These are phyloP conservation scores for Aptenodytes forsteri DNA, from an alignment of 2,113 vertebrate species.

Conservation along the genomic window DNA sequence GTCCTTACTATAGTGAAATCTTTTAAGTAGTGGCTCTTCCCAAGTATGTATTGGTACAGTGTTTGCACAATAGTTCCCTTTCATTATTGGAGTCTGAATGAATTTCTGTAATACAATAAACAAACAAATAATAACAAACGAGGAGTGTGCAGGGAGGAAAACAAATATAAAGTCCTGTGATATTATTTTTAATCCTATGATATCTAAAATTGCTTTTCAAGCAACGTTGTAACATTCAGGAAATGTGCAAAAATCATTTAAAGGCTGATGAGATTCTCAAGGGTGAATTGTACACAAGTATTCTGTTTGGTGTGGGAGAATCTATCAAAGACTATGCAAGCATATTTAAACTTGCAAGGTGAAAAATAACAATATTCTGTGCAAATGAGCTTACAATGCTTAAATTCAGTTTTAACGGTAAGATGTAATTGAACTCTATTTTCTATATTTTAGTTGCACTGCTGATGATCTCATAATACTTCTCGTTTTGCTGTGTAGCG, in stretches of 20 bases:
- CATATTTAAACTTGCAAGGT: conserved; percentile 26
- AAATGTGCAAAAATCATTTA: background rate
- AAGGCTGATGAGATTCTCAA: conserved; percentile 15
- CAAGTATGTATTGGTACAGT: background rate
- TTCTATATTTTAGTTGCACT: background rate
- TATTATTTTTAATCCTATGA: background rate
- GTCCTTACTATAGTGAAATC: background rate
- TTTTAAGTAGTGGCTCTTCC: background rate
- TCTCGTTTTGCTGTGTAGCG: background rate
- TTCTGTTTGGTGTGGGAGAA: background rate
- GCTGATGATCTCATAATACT: background rate
- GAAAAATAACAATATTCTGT: conserved; percentile 23
- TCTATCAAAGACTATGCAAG: background rate
- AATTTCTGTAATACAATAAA: background rate
- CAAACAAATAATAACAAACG: conserved; percentile 6
- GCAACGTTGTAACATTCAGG: background rate
- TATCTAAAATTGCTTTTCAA: conserved; percentile 1
- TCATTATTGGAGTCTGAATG: background rate
- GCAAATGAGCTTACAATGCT: background rate
- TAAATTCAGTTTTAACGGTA: background rate
- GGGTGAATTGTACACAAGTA: background rate
- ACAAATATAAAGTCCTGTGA: background rate
- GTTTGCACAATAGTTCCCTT: background rate
- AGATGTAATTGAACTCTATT: conserved; percentile 37
- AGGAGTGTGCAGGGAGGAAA: background rate